phyloP scores from a whole-genome alignment of 2,113 vertebrate species.

The Stictonetta naevosa region DNA sequence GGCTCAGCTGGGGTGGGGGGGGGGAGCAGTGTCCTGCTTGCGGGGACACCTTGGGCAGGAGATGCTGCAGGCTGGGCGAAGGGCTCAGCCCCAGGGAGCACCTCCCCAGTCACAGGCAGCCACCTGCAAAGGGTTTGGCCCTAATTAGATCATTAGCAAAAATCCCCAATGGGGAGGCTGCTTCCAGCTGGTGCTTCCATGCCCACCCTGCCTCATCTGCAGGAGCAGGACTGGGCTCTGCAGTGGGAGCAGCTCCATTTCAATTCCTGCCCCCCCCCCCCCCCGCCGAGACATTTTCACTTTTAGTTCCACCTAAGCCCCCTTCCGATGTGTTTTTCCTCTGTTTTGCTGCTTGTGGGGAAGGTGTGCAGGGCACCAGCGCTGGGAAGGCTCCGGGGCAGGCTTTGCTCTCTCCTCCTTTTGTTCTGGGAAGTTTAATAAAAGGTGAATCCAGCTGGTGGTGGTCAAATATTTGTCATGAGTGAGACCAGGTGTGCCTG shows the following conservation, averaged over 20 bases:
- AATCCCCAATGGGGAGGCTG: not conserved
- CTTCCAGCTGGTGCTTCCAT: not conserved
- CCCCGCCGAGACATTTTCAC: not conserved
- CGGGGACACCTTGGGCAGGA: not conserved
- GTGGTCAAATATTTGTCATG: not conserved
- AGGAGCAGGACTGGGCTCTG: not conserved
- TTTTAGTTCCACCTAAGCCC: not conserved
- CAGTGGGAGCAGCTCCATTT: not conserved
- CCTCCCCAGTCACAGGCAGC: too few relatives aligned
- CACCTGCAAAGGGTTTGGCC: not conserved
- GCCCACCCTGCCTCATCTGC: not conserved
- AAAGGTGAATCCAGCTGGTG: conserved; percentile 32
- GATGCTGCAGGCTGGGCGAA: not conserved
- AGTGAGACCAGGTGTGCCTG: not conserved
- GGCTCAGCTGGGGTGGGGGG: not conserved
- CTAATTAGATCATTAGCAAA: not conserved
- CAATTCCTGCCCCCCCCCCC: too few relatives aligned
- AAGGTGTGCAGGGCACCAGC: not conserved
- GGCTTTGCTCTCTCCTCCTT: conserved; percentile 4
- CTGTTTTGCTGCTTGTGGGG: not conserved
- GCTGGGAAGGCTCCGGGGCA: not conserved
- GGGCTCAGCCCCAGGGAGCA: not conserved
- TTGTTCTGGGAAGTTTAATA: conserved; percentile 52
- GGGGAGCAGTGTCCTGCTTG: rapidly evolving
- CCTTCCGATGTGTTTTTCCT: not conserved